Conservation (phyloP, 2,113 vertebrate genomes). For the Zosterops pallidus region DNA sequence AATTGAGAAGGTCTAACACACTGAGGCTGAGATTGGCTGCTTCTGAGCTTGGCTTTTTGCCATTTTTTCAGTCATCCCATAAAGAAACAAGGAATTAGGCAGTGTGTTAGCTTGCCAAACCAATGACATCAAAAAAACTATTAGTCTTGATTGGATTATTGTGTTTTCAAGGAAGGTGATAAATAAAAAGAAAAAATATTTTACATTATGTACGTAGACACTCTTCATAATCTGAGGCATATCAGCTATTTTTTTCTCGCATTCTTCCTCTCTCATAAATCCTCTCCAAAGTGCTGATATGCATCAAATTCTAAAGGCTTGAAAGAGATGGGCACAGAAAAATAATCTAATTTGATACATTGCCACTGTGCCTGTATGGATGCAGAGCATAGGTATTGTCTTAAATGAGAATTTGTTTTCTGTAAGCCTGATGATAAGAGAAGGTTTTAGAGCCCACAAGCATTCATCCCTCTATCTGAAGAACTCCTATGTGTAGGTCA, state of each 20-base stretch:
- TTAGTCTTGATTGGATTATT: slow-evolving; percentile 4
- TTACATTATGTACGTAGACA: not conserved
- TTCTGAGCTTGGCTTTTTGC: slow-evolving; percentile 2
- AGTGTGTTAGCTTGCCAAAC: not conserved
- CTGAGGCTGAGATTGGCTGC: not conserved
- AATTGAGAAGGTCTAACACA: not conserved
- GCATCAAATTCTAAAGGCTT: not conserved
- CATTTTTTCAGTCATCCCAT: not conserved
- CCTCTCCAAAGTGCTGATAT: not conserved
- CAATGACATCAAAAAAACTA: not conserved
- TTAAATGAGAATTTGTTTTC: not conserved
- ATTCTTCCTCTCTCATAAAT: not conserved
- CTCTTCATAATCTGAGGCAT: not conserved
- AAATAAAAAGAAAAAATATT: not conserved
- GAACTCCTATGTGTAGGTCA: not conserved
- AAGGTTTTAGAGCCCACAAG: not conserved
- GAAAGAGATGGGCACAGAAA: not conserved
- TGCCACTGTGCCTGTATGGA: not conserved
- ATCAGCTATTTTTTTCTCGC: not conserved
- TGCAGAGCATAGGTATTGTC: not conserved
- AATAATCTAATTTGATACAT: not conserved
- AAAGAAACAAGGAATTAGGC: slow-evolving; percentile 2
- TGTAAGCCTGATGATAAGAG: not conserved
- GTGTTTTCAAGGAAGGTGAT: not conserved
- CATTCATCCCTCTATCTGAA: not conserved